These are phyloP conservation scores for Promerops cafer DNA, from an alignment of 2,113 vertebrate genomes.

Conservation along the genomic window DNA sequence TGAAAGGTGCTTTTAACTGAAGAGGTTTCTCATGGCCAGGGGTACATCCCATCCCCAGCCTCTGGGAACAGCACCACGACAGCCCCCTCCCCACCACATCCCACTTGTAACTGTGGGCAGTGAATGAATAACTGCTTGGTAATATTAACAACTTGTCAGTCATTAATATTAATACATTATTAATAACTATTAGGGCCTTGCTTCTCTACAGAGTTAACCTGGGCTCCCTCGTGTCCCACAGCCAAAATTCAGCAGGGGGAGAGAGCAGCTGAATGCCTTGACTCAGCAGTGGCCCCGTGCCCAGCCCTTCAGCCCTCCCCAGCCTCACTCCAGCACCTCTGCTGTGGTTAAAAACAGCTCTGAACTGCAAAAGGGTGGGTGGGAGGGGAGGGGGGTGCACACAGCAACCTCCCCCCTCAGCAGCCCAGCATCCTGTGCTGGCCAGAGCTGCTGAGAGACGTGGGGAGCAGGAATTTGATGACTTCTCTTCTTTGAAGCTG, in stretches of 20 bases:
- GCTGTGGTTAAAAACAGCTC: neutral
- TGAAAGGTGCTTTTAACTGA: neutral
- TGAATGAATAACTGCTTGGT: neutral
- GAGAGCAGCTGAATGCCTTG: slow-evolving; percentile 4
- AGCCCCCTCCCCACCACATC: neutral
- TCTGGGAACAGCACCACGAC: neutral
- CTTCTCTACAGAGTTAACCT: neutral
- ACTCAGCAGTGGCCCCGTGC: slow-evolving; percentile 53
- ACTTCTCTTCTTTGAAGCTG: neutral
- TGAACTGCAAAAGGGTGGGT: neutral
- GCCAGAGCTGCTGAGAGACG: neutral
- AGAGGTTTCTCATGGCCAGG: neutral
- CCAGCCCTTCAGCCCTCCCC: neutral
- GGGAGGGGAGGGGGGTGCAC: neutral
- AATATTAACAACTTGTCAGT: neutral
- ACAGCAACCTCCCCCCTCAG: neutral
- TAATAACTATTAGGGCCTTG: too few species aligned
- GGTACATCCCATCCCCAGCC: neutral
- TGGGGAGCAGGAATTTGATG: neutral
- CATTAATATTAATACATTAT: neutral
- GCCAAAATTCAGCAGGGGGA: neutral
- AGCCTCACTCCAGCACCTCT: neutral
- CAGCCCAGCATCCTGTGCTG: neutral
- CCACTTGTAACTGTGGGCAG: neutral
- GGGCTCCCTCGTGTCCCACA: neutral